phyloP scores from a whole-genome alignment of 2,797 vertebrate genomes.

The Enteromius thamalakanensis region DNA sequence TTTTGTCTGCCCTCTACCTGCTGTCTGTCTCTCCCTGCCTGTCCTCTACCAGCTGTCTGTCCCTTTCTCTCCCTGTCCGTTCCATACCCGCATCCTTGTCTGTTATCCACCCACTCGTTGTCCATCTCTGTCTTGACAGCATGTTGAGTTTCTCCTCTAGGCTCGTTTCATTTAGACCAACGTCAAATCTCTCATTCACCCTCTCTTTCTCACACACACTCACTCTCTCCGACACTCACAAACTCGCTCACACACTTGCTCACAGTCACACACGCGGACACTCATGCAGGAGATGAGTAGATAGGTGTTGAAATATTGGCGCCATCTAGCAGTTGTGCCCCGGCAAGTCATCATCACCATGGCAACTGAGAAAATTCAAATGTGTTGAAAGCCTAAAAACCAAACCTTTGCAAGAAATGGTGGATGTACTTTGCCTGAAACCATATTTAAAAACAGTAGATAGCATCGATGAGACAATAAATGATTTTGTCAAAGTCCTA shows the following conservation, averaged over 20 bases:
- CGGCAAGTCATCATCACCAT: slow-evolving; percentile 36
- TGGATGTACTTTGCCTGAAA: not conserved
- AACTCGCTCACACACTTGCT: slow-evolving; percentile 24
- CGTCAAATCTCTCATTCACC: slow-evolving; percentile 20
- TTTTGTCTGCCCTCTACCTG: slow-evolving; percentile 43
- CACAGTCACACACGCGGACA: slow-evolving; percentile 37
- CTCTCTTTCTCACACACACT: slow-evolving; percentile 28
- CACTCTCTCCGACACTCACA: slow-evolving; percentile 14
- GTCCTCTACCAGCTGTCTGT: slow-evolving; percentile 29
- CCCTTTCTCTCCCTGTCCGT: slow-evolving; percentile 5
- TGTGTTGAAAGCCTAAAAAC: slow-evolving; percentile 35
- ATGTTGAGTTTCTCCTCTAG: slow-evolving; percentile 34
- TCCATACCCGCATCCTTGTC: not conserved
- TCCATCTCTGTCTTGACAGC: slow-evolving; percentile 15
- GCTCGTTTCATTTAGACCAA: slow-evolving; percentile 28
- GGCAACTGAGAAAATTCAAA: slow-evolving; percentile 46
- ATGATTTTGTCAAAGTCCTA: not conserved
- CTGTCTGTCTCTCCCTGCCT: slow-evolving; percentile 31
- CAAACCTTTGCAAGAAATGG: slow-evolving; percentile 22
- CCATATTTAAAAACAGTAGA: not conserved
- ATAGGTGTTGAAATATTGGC: slow-evolving; percentile 51
- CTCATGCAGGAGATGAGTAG: slow-evolving; percentile 40
- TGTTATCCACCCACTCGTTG: not conserved
- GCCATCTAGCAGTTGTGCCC: slow-evolving; percentile 50
- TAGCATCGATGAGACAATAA: not conserved